A percentile compares a stretch with the other conserved stretches of the same genome.
phyloP scores from a whole-genome alignment of 2,797 vertebrate species.

The Ataeniobius toweri region DNA sequence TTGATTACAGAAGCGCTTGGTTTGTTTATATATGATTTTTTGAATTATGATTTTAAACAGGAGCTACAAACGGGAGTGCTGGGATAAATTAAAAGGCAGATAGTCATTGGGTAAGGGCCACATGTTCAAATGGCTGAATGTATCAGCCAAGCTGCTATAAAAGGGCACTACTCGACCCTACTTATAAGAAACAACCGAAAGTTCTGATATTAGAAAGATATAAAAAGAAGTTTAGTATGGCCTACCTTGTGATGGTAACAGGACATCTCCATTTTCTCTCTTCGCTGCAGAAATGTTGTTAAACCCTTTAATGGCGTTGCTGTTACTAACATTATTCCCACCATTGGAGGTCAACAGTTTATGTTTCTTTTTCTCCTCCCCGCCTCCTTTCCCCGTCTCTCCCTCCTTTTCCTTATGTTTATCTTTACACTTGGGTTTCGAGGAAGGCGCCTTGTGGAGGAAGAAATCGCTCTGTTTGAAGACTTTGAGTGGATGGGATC shows the following conservation, averaged over 20 bases:
- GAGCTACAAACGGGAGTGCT: constrained; percentile 44
- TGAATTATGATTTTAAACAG: constrained; percentile 3
- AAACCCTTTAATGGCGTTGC: constrained; percentile 59
- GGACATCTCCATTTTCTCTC: constrained; percentile 90
- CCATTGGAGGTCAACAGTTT: constrained; percentile 70
- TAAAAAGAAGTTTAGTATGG: constrained; percentile 2
- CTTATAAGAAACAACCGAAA: constrained; percentile 31
- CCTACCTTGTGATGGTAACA: constrained; percentile 84
- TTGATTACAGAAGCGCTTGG: background rate
- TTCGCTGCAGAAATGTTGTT: constrained; percentile 62
- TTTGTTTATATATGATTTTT: background rate
- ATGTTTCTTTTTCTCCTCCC: constrained; percentile 82
- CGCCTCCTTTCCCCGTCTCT: constrained; percentile 65
- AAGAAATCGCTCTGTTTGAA: constrained; percentile 83
- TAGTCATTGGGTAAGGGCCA: constrained; percentile 22
- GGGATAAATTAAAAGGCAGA: constrained; percentile 32
- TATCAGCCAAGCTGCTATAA: constrained; percentile 24
- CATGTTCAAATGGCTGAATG: constrained; percentile 48
- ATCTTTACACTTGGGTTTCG: constrained; percentile 85
- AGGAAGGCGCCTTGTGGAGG: constrained; percentile 72
- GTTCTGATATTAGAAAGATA: constrained; percentile 27
- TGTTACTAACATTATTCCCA: constrained; percentile 50
- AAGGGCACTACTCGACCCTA: constrained; percentile 5
- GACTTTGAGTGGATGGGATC: constrained; percentile 81
- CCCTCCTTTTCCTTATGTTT: constrained; percentile 81